These are phyloP conservation scores for Lethenteron reissneri DNA, from an alignment of 2,113 vertebrate species.

Conservation along the genomic window DNA sequence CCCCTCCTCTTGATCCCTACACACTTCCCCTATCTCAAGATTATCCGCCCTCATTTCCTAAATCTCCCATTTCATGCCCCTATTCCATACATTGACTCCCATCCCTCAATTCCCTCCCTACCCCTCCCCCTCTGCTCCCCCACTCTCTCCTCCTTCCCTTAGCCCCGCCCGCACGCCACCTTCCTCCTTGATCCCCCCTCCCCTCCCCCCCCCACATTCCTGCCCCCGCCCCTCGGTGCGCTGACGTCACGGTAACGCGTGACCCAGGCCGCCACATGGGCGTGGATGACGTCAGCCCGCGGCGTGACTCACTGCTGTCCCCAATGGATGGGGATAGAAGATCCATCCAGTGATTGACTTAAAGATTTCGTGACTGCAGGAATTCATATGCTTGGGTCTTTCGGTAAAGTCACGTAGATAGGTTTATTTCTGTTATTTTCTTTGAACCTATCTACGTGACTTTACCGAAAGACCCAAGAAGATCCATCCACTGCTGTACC, in stretches of 20 bases:
- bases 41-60: neutral
- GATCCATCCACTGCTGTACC: too few species aligned
- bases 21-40: slow-evolving; percentile 9
- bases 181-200: slow-evolving; percentile 15
- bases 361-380: too few species aligned
- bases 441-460: too few species aligned
- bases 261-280: slow-evolving; percentile 10
- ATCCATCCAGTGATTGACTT: too few species aligned
- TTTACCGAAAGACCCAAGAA: too few species aligned
- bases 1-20: neutral
- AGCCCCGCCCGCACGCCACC: slow-evolving; percentile 9
- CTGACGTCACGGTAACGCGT: slow-evolving; percentile 13
- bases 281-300: slow-evolving; percentile 7
- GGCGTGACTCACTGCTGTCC: too few species aligned
- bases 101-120: neutral
- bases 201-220: neutral
- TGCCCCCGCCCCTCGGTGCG: slow-evolving; percentile 8
- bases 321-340: too few species aligned
- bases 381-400: too few species aligned
- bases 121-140: neutral
- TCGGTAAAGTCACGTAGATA: too few species aligned
- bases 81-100: neutral
- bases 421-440: too few species aligned
- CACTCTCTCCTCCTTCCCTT: neutral
- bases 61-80: neutral